Conservation (phyloP, 2,888 invertebrate species). For the Synanthedon formicaeformis region DNA sequence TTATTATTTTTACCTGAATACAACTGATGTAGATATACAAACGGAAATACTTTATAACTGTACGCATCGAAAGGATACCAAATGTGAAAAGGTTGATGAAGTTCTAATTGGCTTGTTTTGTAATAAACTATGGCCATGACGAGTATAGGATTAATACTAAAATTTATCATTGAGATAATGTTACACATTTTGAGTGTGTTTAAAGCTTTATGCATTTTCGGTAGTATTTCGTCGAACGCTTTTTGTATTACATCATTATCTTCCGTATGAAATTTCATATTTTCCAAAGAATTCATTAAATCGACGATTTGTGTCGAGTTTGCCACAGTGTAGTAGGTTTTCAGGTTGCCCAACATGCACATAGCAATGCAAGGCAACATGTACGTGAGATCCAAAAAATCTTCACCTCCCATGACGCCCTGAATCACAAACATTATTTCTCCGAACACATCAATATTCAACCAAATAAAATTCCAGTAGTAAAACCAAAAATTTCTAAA, state of each 20-base stretch:
- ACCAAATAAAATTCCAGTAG: neutral
- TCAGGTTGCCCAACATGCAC: neutral
- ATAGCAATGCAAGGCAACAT: neutral
- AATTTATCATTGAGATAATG: neutral
- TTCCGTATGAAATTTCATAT: neutral
- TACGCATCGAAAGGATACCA: neutral
- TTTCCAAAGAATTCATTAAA: neutral
- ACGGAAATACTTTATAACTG: neutral
- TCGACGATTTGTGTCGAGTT: neutral
- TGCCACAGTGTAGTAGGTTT: neutral
- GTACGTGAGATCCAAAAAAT: neutral
- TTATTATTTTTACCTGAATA: neutral
- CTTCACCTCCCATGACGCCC: neutral
- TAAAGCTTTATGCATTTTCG: neutral
- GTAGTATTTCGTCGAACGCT: neutral
- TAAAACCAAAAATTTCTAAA: neutral
- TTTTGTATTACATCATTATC: neutral
- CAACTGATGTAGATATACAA: neutral
- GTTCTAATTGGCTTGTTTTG: neutral
- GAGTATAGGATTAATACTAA: neutral
- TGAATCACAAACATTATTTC: neutral
- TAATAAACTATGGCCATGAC: neutral
- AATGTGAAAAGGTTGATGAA: neutral
- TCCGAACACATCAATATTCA: neutral
- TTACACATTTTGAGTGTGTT: neutral